These are phyloP conservation scores for Calidris pygmaea DNA, from an alignment of 2,113 vertebrate species.

Conservation along the genomic window DNA sequence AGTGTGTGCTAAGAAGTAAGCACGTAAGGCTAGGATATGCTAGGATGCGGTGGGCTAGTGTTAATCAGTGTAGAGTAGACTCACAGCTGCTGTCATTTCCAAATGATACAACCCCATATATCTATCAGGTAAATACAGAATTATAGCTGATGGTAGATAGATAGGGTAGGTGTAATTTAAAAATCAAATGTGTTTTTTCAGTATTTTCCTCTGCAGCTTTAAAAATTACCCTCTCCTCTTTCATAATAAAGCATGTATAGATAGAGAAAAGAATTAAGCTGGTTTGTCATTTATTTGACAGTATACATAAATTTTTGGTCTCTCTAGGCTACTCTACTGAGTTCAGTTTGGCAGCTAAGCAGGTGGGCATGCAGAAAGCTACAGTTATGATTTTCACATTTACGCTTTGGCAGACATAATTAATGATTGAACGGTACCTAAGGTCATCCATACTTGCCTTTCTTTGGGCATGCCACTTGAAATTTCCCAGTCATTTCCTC, in stretches of 20 bases:
- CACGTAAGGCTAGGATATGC: background rate
- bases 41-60: background rate
- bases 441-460: background rate
- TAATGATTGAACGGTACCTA: background rate
- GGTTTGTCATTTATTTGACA: background rate
- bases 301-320: background rate
- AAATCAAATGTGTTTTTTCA: background rate
- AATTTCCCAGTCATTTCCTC: slow-evolving; percentile 15
- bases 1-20: background rate
- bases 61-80: background rate
- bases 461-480: background rate
- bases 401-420: background rate
- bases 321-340: background rate
- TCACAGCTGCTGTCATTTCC: background rate
- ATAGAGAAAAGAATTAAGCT: background rate
- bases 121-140: background rate
- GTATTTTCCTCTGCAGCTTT: background rate
- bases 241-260: background rate
- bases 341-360: background rate
- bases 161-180: background rate
- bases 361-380: background rate
- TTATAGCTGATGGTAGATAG: background rate
- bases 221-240: background rate
- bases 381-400: background rate
- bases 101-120: background rate